These are phyloP conservation scores for Bombus soroeensis DNA, from an alignment of 1,140 invertebrate genomes.

Conservation along the genomic window DNA sequence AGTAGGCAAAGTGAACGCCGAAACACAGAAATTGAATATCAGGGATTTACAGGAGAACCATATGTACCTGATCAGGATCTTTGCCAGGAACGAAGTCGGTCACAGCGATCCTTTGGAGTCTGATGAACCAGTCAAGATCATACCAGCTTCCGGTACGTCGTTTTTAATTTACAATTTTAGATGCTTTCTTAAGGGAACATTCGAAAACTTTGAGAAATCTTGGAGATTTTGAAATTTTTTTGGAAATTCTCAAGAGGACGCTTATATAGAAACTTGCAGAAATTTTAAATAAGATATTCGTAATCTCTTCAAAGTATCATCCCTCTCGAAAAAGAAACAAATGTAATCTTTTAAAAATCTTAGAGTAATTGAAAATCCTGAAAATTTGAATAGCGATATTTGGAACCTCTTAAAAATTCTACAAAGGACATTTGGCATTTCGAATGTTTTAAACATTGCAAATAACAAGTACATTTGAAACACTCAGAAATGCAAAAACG, in stretches of 20 bases:
- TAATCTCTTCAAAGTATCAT: neutral
- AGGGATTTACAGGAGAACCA: slow-evolving; percentile 94
- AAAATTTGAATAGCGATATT: neutral
- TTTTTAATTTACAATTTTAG: neutral
- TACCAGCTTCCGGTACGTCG: slow-evolving; percentile 89
- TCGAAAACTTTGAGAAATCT: neutral
- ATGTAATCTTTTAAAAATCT: neutral
- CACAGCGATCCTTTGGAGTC: slow-evolving; percentile 96
- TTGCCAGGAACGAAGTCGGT: slow-evolving; percentile 97
- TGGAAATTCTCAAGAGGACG: neutral
- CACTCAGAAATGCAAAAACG: neutral
- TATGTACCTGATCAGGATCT: slow-evolving; percentile 94
- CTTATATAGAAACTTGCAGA: neutral
- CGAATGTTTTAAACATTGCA: neutral
- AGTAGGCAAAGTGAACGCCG: slow-evolving; percentile 92
- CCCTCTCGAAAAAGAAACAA: too few relatives aligned
- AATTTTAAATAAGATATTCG: neutral
- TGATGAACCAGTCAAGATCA: slow-evolving; percentile 94
- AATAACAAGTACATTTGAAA: neutral
- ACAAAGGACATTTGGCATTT: neutral
- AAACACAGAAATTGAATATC: slow-evolving; percentile 92
- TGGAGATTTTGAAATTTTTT: neutral
- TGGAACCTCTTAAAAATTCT: neutral
- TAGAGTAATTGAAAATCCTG: neutral
- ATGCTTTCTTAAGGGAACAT: neutral